Evolutionary conservation across 2,113 vertebrate genomes (phyloP).

Genomic region (Orthonyx spaldingii): DNA sequence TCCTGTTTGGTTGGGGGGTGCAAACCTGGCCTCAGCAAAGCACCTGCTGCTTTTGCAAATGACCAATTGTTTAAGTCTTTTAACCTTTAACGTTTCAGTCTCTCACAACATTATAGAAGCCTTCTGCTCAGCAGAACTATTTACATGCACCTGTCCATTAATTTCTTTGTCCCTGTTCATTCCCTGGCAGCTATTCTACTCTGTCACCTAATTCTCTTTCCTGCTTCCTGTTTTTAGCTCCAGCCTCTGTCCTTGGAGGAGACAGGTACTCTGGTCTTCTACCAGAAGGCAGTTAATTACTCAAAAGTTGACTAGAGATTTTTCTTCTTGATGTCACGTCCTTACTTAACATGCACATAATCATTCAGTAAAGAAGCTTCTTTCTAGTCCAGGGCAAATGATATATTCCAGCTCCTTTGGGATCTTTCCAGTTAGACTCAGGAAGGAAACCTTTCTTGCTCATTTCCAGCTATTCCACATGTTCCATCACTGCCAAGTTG

Average conservation of each 20-base stretch:
- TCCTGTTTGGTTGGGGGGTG: fast-evolving
- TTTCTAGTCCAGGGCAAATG: not conserved
- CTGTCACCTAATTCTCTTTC: not conserved
- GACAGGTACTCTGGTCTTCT: not conserved
- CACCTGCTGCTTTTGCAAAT: not conserved
- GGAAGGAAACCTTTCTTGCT: not conserved
- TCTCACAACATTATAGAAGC: not conserved
- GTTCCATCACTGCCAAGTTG: not conserved
- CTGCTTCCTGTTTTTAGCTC: not conserved
- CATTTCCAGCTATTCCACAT: not conserved
- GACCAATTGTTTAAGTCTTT: not conserved
- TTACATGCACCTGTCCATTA: not conserved
- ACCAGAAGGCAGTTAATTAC: not conserved
- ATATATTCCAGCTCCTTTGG: not conserved
- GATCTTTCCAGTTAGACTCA: not conserved
- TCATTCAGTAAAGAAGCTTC: not conserved
- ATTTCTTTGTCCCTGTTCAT: not conserved
- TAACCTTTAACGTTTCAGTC: not conserved
- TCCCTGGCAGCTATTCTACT: not conserved
- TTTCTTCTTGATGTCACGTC: not conserved
- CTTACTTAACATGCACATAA: not conserved
- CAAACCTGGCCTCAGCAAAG: not conserved
- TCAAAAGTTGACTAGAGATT: not conserved
- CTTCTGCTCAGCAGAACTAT: not conserved
- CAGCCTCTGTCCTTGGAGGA: not conserved